These are phyloP conservation scores for Hyperoplus lanceolatus DNA, from an alignment of 2,797 vertebrate species.

Conservation along the genomic window DNA sequence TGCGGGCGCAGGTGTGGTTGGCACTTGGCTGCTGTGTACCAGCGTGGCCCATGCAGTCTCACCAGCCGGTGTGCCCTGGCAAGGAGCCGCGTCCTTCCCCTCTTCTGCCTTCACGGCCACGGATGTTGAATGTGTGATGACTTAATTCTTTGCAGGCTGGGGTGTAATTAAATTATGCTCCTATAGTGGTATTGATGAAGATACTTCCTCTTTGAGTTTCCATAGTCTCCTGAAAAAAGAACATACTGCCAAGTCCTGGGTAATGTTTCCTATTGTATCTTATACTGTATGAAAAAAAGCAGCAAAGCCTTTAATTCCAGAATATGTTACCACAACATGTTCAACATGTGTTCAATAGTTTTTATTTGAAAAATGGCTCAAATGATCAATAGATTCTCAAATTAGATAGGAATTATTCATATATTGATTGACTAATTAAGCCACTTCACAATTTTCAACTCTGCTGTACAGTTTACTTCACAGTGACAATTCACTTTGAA, in stretches of 20 bases:
- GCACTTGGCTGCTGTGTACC: slow-evolving; percentile 68
- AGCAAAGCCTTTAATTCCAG: background rate
- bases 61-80: slow-evolving; percentile 78
- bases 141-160: slow-evolving; percentile 57
- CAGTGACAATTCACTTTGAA: background rate
- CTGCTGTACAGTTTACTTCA: background rate
- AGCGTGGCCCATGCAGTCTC: slow-evolving; percentile 71
- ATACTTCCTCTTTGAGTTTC: slow-evolving; percentile 1
- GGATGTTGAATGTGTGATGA: slow-evolving; percentile 61
- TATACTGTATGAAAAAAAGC: background rate
- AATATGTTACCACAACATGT: background rate
- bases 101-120: slow-evolving; percentile 64
- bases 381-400: background rate
- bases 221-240: background rate
- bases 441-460: background rate
- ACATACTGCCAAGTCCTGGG: background rate
- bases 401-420: background rate
- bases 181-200: slow-evolving; percentile 37
- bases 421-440: background rate
- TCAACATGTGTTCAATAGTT: background rate
- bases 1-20: slow-evolving; percentile 79
- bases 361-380: background rate
- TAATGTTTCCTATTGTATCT: too few relatives aligned
- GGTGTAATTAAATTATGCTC: slow-evolving; percentile 40
- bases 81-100: slow-evolving; percentile 75